Evolutionary conservation across 2,113 vertebrate species (phyloP), one percentile per base, ranked within the genome.

Genomic region (Leucosticte australis): DNA sequence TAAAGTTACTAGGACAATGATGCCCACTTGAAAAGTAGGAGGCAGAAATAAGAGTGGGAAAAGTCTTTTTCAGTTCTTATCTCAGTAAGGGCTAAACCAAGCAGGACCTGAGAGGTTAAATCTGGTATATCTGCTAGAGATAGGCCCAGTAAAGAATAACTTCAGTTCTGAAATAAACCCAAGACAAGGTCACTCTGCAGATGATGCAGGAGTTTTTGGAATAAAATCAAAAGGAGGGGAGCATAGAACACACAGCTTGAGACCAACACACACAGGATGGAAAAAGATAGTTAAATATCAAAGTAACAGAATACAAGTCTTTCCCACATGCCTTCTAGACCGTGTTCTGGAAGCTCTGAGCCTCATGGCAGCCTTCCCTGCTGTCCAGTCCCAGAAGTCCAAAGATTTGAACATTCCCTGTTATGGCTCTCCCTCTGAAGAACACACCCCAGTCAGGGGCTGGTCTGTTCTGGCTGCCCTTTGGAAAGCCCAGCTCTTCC

Each of bases 221-320:
- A 59, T 16, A 59, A 52, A 65, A 68, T 14, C 0, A 0, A 53
- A 37, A 0, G 2, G 35, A 81, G 4, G 14, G 7, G 35, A 88
- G 33, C 53, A 82, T 16, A 75, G 70, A 89, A 59, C 17, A 68
- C 5, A 62, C 50, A 85, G 35, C 11, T 31, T 21, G 30, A 87
- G 53, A 57, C 15, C 15, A 65, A 53, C 13, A 50, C 0, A n/a
- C 10, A 49, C 15, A 28, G 33, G 19, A 62, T 12, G 28, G 46
- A 57, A 27, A 23, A 35, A 7, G 5, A 71, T 8, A 42, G 11
- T 22, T 62, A 50, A 30, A 24, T 11, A 80, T 2, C 31, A 10
- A n/a, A 49, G 28, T 15, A 30, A 63, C 42, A 46, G 56, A 67
- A 46, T 2, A 30, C 24, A 75, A 13, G 12, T 14, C 30, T 59